phyloP scores from a whole-genome alignment of 1,140 invertebrate genomes.

The Helicoverpa armigera region DNA sequence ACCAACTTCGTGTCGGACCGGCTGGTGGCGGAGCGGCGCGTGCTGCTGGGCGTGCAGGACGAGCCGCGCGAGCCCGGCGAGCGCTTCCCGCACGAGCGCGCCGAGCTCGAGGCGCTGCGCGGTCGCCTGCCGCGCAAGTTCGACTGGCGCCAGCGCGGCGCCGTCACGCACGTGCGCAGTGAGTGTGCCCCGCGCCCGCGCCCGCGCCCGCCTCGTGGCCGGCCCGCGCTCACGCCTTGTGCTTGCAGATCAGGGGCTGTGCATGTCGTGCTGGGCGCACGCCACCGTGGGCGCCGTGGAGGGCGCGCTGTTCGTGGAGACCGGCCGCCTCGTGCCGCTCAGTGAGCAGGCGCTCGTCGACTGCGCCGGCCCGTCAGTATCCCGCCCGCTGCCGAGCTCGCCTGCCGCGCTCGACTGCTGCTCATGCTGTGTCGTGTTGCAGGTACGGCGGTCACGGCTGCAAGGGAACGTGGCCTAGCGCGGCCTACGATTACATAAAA shows the following conservation, averaged over 20 bases:
- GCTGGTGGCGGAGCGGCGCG: slow-evolving; percentile 52
- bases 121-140: slow-evolving; percentile 56
- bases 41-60: slow-evolving; percentile 39
- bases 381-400: no score
- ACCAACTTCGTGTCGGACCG: slow-evolving; percentile 56
- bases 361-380: slow-evolving; percentile 68
- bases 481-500: slow-evolving; percentile 69
- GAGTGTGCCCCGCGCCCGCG: slow-evolving; percentile 21
- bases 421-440: slow-evolving; percentile 10
- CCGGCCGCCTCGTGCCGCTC: slow-evolving; percentile 65
- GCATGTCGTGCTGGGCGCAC: slow-evolving; percentile 87
- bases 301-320: slow-evolving; percentile 87
- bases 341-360: slow-evolving; percentile 73
- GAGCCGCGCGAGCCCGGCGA: slow-evolving; percentile 25
- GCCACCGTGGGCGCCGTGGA: slow-evolving; percentile 90
- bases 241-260: slow-evolving; percentile 66
- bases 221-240: background rate
- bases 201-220: background rate
- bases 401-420: background rate
- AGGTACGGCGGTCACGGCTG: slow-evolving; percentile 69
- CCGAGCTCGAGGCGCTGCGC: slow-evolving; percentile 53
- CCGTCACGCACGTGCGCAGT: slow-evolving; percentile 59
- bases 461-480: slow-evolving; percentile 69
- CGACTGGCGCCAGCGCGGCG: slow-evolving; percentile 74
- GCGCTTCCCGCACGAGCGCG: slow-evolving; percentile 61